Evolutionary conservation across 1,140 invertebrate species (phyloP).

Genomic region (Brachionus koreanus): DNA sequence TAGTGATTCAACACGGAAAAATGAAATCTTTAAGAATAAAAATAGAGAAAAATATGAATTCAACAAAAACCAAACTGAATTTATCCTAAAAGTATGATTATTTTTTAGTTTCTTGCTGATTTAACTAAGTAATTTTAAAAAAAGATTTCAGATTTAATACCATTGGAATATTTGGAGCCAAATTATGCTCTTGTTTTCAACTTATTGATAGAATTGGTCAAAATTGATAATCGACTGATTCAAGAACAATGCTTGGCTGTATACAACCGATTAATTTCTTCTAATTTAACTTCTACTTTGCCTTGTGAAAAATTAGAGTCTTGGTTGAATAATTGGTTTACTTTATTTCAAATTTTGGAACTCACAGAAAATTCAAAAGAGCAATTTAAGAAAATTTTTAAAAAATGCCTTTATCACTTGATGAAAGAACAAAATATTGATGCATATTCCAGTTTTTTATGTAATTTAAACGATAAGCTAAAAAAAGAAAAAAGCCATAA

Average conservation of each 20-base stretch:
- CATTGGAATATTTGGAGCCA: conserved; percentile 6
- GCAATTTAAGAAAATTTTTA: background rate
- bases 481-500: background rate
- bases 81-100: background rate
- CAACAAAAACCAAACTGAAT: background rate
- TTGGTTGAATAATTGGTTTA: background rate
- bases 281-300: background rate
- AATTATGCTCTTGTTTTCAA: background rate
- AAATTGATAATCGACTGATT: background rate
- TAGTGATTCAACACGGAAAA: background rate
- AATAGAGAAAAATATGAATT: background rate
- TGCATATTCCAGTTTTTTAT: background rate
- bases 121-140: background rate
- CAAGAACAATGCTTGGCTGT: background rate
- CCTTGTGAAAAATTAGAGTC: conserved; percentile 14
- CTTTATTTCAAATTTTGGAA: background rate
- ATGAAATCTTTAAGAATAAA: background rate
- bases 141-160: background rate
- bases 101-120: background rate
- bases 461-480: background rate
- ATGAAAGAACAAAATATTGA: conserved; percentile 30
- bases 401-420: background rate
- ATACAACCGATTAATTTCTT: background rate
- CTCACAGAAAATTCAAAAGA: background rate
- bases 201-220: background rate